phyloP scores from a whole-genome alignment of 2,113 vertebrate species.

The Microtus pennsylvanicus region DNA sequence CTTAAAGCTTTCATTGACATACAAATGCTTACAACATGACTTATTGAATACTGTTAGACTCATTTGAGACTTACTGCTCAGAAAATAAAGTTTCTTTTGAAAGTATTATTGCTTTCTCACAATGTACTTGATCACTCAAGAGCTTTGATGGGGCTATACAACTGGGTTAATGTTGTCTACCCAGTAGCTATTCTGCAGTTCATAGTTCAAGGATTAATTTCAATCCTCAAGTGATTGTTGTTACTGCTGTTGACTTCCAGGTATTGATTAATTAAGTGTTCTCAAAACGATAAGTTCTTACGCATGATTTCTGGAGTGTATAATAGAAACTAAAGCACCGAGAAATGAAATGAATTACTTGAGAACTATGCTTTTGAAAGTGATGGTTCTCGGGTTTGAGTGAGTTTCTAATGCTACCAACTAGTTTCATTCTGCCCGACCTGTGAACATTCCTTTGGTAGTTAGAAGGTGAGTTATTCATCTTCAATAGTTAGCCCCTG shows the following conservation, averaged over 20 bases:
- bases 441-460: too few species aligned
- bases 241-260: background rate
- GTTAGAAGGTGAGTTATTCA: background rate
- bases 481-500: accelerated
- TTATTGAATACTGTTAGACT: background rate
- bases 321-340: background rate
- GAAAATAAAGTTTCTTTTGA: background rate
- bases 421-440: background rate
- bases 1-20: background rate
- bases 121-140: background rate
- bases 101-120: background rate
- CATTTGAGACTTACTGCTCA: background rate
- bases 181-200: background rate
- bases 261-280: background rate
- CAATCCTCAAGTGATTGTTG: background rate
- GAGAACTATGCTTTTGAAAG: background rate
- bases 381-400: background rate
- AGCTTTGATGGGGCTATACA: background rate
- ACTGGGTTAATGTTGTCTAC: background rate
- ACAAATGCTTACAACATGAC: background rate
- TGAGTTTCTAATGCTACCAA: background rate
- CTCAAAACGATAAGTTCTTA: background rate
- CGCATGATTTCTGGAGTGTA: background rate
- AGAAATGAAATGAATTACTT: background rate
- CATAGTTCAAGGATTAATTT: background rate